phyloP scores from a whole-genome alignment of 2,888 invertebrate genomes.

The Oxycera nigricornis region DNA sequence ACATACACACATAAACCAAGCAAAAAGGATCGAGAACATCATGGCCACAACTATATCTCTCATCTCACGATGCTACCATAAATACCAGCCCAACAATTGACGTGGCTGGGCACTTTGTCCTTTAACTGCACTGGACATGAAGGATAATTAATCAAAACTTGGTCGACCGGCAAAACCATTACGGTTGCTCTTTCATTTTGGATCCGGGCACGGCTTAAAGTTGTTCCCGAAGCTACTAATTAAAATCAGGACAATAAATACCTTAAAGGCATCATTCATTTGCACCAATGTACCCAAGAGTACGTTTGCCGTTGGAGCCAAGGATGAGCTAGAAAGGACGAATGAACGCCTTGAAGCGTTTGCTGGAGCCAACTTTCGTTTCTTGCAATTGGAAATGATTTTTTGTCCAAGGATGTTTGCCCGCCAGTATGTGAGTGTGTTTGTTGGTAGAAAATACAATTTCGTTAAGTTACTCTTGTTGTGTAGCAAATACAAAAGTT shows the following conservation, averaged over 20 bases:
- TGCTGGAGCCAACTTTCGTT: too few species aligned
- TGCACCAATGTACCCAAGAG: background rate
- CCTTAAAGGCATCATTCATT: slow-evolving; percentile 18
- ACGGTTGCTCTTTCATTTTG: slow-evolving; percentile 44
- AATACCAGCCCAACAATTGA: background rate
- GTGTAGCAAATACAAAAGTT: too few species aligned
- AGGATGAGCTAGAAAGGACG: too few species aligned
- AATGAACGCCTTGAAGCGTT: too few species aligned
- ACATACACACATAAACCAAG: background rate
- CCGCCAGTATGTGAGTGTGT: too few species aligned
- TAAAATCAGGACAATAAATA: slow-evolving; percentile 42
- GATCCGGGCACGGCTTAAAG: slow-evolving; percentile 36
- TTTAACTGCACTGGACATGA: slow-evolving; percentile 39
- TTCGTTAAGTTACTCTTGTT: too few species aligned
- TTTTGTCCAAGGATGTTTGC: too few species aligned
- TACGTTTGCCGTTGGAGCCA: too few species aligned
- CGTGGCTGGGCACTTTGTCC: background rate
- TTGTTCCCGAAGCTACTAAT: slow-evolving; percentile 39
- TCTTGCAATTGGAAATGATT: too few species aligned
- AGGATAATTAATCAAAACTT: slow-evolving; percentile 47
- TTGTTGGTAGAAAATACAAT: too few species aligned
- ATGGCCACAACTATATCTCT: background rate
- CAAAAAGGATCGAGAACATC: too few species aligned
- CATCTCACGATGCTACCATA: background rate
- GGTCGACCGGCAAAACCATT: slow-evolving; percentile 46